These are phyloP conservation scores for Chromobotia macracanthus DNA, from an alignment of 2,797 vertebrate species.

Conservation along the genomic window DNA sequence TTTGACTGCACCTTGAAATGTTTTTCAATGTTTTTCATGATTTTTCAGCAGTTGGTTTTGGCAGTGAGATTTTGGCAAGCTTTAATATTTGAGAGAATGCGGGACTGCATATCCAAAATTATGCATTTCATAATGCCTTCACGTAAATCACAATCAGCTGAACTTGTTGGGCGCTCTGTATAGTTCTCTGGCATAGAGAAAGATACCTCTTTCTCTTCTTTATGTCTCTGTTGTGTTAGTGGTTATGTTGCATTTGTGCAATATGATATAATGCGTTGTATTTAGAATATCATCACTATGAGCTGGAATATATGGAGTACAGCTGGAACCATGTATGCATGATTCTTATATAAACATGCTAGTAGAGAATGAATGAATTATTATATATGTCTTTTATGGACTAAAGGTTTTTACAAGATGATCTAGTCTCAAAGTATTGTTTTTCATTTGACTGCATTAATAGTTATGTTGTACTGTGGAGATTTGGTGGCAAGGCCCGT, in stretches of 20 bases:
- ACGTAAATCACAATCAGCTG: neutral
- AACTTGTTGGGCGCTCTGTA: neutral
- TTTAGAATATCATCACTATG: neutral
- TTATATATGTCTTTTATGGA: too few relatives aligned
- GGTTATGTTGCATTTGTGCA: neutral
- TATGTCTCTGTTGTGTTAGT: neutral
- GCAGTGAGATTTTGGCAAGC: slow-evolving; percentile 1
- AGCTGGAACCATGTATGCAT: neutral
- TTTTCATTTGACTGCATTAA: neutral
- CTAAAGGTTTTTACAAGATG: neutral
- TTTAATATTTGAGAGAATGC: neutral
- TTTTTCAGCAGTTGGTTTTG: neutral
- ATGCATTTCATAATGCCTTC: neutral
- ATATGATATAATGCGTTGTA: neutral
- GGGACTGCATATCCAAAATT: neutral
- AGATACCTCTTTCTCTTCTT: too few relatives aligned
- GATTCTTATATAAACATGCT: neutral
- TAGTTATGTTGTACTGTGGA: neutral
- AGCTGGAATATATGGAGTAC: neutral
- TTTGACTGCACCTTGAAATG: neutral
- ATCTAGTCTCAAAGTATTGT: neutral
- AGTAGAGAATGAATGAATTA: neutral
- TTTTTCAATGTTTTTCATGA: neutral
- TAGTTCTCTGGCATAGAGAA: neutral
- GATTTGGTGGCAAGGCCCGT: neutral